Evolutionary conservation across 2,888 invertebrate genomes (phyloP).

Genomic region (Zhuqinia jingwanae): DNA sequence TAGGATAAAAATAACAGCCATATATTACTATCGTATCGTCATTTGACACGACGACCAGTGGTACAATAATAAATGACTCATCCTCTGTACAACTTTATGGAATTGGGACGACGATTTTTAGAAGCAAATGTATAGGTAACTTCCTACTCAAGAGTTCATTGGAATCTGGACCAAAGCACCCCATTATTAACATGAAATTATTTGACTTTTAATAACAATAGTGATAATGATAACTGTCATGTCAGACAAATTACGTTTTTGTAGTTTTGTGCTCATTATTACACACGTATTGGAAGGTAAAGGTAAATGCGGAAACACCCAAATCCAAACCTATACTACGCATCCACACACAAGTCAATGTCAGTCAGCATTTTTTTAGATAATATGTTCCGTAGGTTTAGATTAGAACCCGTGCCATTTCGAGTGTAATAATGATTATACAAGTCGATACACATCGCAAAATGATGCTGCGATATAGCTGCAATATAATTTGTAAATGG

Average conservation of each 20-base stretch:
- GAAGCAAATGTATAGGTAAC: background rate
- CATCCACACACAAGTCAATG: constrained; percentile 5
- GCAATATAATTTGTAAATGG: background rate
- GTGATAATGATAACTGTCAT: constrained; percentile 23
- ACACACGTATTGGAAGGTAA: too few relatives aligned
- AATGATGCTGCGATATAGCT: background rate
- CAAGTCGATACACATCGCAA: background rate
- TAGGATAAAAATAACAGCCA: too few relatives aligned
- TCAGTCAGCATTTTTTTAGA: background rate
- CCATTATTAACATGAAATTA: background rate
- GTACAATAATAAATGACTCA: background rate
- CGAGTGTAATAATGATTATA: too few relatives aligned
- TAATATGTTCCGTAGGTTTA: background rate
- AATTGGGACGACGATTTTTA: background rate
- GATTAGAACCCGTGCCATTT: too few relatives aligned
- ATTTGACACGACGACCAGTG: background rate
- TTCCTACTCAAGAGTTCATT: background rate
- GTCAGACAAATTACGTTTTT: constrained; percentile 21
- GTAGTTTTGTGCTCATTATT: background rate
- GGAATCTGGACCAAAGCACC: background rate
- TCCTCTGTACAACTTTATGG: background rate
- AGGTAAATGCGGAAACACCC: constrained; percentile 28
- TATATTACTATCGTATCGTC: background rate
- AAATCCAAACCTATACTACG: background rate
- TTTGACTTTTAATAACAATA: background rate